Evolutionary conservation across 2,888 invertebrate species (phyloP), one percentile per base, ranked within the genome.

Genomic region (Elysia crispata): DNA sequence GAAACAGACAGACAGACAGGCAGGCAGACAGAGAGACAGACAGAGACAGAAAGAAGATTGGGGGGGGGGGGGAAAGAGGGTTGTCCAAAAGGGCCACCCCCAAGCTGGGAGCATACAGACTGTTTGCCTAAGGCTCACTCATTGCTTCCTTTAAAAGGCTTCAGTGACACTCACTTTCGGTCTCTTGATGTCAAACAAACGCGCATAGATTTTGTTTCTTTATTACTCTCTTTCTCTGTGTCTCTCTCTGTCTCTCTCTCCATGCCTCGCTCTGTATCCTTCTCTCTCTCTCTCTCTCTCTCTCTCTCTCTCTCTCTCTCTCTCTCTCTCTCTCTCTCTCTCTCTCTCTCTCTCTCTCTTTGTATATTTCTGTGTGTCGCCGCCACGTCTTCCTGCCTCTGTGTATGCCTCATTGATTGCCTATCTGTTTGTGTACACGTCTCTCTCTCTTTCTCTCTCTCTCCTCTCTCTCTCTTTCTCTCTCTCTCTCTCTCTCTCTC

Each of bases 171-270:
- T 49, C 54, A 13, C 49, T n/a, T n/a, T 49, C 49, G 11, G 49
- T 49, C 72, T 49, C 41, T n/a, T 50, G 25, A 41, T 23, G 20
- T 72, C 72, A 49, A 41, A 49, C 72, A 50, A 18, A 50, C 25
- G 49, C 73, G 49, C 25, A 25, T 54, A 54, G 15, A 28, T 28
- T 73, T 54, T 33, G 15, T 70, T 20, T 73, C 30, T 73, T 31
- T 73, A 28, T 28, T 28, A 1, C 25, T 57, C 11, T 3, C 41
- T 6, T 11, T 41, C 11, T 41, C 41, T 41, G 5, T 41, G 5
- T 41, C 41, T 41, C 73, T 73, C 73, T 73, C 57, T 73, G 54
- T 73, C 73, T 73, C 25, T 73, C 73, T 70, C 70, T 70, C 72
- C 18, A 50, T 57, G 54, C 54, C 20, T 73, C 57, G 25, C 73